Conservation (phyloP, 1,140 invertebrate species). For the Euschistus heros region DNA sequence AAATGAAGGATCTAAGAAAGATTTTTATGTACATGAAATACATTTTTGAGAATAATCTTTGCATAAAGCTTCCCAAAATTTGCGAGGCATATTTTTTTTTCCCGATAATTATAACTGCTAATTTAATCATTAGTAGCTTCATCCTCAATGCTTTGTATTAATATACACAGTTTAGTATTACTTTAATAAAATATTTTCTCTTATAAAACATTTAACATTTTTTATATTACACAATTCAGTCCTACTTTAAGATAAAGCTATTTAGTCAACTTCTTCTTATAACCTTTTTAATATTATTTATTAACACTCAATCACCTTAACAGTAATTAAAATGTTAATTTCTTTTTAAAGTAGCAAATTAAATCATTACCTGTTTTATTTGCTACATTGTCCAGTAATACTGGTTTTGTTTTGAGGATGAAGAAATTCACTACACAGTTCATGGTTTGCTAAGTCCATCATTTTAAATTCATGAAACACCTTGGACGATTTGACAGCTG, state of each 20-base stretch:
- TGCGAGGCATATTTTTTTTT: too few species aligned
- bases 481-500: slow-evolving; percentile 12
- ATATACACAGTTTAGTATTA: neutral
- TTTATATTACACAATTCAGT: too few species aligned
- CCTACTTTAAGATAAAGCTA: too few species aligned
- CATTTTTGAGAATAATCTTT: neutral
- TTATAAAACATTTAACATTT: too few species aligned
- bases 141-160: neutral
- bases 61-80: too few species aligned
- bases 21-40: neutral
- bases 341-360: neutral
- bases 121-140: neutral
- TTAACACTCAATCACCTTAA: neutral
- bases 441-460: neutral
- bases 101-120: neutral
- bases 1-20: neutral
- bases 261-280: too few species aligned
- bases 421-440: neutral
- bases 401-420: neutral
- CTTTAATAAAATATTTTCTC: too few species aligned
- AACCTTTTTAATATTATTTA: too few species aligned
- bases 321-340: neutral
- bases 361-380: neutral
- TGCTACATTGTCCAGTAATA: neutral
- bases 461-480: slow-evolving; percentile 24